These are phyloP conservation scores for Ailurus styani DNA, from an alignment of 2,113 vertebrate genomes.

Conservation along the genomic window DNA sequence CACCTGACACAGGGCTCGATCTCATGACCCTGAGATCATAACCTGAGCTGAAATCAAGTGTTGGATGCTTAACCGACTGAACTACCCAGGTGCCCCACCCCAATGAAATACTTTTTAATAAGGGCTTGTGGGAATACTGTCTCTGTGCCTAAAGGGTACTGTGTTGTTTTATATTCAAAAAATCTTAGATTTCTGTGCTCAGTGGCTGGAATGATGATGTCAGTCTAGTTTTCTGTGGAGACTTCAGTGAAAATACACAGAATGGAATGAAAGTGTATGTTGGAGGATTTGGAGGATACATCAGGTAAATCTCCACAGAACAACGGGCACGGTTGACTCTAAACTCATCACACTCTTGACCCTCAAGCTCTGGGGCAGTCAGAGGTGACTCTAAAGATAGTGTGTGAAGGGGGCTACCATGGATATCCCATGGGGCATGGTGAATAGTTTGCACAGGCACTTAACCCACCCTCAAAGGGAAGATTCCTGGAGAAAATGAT, in stretches of 20 bases:
- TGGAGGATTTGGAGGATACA: not conserved
- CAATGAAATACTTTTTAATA: not conserved
- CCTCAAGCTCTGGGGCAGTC: not conserved
- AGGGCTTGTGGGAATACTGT: not conserved
- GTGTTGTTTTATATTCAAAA: not conserved
- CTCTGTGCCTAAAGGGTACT: not conserved
- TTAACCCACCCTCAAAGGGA: not conserved
- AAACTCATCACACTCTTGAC: not conserved
- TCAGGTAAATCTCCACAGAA: not conserved
- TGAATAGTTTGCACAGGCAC: not conserved
- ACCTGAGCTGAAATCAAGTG: not conserved
- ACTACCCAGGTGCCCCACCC: not conserved
- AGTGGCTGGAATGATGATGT: not conserved
- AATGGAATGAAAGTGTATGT: not conserved
- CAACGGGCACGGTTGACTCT: not conserved
- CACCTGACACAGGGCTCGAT: no score
- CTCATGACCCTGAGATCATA: no score
- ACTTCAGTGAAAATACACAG: not conserved
- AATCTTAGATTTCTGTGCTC: not conserved
- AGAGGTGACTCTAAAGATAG: not conserved
- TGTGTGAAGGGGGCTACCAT: no score
- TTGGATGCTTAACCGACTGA: not conserved
- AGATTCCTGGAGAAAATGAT: not conserved
- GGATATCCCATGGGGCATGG: accelerated
- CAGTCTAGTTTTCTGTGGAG: not conserved